These are phyloP conservation scores for Triplophysa siluroides DNA, from an alignment of 2,113 vertebrate species.

Conservation along the genomic window DNA sequence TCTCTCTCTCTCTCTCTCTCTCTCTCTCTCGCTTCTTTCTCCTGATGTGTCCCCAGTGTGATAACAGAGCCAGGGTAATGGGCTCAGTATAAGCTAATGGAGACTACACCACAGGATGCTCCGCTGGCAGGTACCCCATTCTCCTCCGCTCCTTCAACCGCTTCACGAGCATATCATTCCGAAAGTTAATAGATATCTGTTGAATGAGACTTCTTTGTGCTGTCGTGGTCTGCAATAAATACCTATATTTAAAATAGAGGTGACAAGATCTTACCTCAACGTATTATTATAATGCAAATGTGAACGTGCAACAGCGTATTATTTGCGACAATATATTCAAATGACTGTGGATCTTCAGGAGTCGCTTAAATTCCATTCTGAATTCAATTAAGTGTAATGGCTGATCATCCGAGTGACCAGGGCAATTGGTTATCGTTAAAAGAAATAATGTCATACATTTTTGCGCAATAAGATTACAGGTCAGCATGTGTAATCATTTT, in stretches of 20 bases:
- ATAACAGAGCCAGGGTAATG: constrained; percentile 32
- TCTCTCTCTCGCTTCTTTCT: constrained; percentile 13
- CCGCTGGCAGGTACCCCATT: background rate
- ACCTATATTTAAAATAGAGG: background rate
- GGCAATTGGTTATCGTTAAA: background rate
- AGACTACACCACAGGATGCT: constrained; percentile 27
- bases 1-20: constrained; percentile 7
- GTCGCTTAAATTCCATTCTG: background rate
- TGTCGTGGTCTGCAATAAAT: background rate
- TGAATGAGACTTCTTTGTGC: constrained; percentile 13
- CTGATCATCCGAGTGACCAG: background rate
- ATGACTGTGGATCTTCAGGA: background rate
- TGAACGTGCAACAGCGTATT: constrained; percentile 2
- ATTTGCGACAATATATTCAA: constrained; percentile 16
- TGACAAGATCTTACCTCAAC: background rate
- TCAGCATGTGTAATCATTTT: no score
- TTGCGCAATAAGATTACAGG: background rate
- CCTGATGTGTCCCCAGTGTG: constrained; percentile 38
- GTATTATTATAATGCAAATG: constrained; percentile 41
- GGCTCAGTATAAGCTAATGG: constrained; percentile 40
- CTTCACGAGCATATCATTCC: background rate
- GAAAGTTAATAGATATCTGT: constrained; percentile 3
- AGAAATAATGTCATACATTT: background rate
- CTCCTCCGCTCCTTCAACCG: background rate
- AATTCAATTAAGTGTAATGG: background rate